Percentiles rank a stretch among this genome's conserved stretches.
Evolutionary conservation across 2,113 vertebrate genomes (phyloP).

Genomic region (Setophaga petechia): DNA sequence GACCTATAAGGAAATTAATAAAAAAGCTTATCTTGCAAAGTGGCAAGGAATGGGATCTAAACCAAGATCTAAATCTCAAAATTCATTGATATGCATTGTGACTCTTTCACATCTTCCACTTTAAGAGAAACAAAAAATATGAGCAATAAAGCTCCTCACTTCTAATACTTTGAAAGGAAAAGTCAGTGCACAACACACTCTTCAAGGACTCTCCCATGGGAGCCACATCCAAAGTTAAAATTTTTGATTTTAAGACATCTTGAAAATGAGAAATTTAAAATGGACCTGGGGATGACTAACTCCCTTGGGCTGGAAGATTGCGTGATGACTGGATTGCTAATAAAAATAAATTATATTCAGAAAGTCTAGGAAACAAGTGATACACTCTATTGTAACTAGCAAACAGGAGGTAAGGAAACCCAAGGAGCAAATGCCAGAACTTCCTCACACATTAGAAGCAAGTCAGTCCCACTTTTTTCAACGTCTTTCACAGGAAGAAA

Average conservation of each 20-base stretch:
- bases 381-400: background rate
- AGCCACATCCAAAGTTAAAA: background rate
- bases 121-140: background rate
- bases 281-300: background rate
- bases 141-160: background rate
- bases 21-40: background rate
- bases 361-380: background rate
- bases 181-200: background rate
- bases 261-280: background rate
- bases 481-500: background rate
- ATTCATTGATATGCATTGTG: background rate
- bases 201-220: background rate
- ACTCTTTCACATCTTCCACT: background rate
- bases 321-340: background rate
- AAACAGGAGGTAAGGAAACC: background rate
- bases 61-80: background rate
- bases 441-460: background rate
- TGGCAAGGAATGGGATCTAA: background rate
- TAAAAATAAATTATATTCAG: background rate
- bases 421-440: background rate
- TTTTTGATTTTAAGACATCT: background rate
- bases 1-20: background rate
- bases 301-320: background rate
- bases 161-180: background rate
- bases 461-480: background rate